Evolutionary conservation across 2,797 vertebrate genomes (phyloP).

Genomic region (Pipistrellus nathusii): DNA sequence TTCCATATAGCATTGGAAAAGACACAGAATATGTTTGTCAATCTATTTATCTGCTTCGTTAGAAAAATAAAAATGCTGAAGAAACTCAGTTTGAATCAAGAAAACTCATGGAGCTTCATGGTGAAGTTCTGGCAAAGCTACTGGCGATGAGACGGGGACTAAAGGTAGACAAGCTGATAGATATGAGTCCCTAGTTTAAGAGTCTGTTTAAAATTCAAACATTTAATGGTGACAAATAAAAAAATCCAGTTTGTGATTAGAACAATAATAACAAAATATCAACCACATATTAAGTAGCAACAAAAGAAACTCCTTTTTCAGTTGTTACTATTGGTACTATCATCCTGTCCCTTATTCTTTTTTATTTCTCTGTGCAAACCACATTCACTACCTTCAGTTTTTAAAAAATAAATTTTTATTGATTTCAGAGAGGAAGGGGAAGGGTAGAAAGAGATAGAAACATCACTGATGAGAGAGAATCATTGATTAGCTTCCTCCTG

Average conservation of each 20-base stretch:
- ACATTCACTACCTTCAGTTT: not conserved
- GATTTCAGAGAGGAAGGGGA: no score
- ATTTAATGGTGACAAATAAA: not conserved
- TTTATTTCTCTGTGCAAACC: constrained; percentile 33
- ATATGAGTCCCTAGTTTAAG: not conserved
- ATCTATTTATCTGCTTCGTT: not conserved
- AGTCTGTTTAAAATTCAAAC: not conserved
- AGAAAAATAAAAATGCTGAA: not conserved
- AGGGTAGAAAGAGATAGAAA: no score
- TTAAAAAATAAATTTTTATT: not conserved
- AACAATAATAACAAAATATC: not conserved
- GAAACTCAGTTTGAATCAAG: not conserved
- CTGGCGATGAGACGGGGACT: not conserved
- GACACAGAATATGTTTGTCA: not conserved
- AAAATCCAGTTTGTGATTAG: not conserved
- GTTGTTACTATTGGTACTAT: not conserved
- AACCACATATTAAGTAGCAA: not conserved
- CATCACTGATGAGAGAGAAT: no score
- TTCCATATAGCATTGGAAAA: not conserved
- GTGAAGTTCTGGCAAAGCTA: not conserved
- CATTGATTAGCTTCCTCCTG: no score
- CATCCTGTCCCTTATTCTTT: not conserved
- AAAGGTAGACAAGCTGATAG: not conserved
- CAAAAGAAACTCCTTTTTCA: not conserved
- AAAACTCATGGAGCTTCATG: not conserved